A percentile compares a stretch with the other conserved stretches of the same genome.
phyloP scores from a whole-genome alignment of 2,797 vertebrate genomes.

The Acomys russatus region DNA sequence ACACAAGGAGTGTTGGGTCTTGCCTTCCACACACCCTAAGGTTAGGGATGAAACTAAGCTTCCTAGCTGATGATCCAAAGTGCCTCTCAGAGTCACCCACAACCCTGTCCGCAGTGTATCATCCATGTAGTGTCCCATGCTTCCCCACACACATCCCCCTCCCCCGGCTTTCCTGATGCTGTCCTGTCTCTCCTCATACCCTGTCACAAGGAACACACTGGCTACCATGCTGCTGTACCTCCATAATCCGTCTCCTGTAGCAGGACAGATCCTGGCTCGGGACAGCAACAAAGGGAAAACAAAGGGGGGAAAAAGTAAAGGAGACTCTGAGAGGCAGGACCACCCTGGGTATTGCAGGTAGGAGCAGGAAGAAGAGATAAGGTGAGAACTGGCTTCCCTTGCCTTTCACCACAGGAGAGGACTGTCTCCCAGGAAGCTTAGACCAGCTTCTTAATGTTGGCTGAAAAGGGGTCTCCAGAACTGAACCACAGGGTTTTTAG shows the following conservation, averaged over 20 bases:
- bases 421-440: neutral
- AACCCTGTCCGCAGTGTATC: neutral
- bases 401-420: neutral
- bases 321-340: neutral
- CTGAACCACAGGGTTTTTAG: neutral
- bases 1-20: neutral
- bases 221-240: neutral
- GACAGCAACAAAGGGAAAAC: neutral
- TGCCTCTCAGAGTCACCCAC: neutral
- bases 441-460: neutral
- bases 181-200: no score
- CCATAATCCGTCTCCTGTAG: neutral
- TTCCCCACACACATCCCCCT: neutral
- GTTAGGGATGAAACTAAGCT: slow-evolving; percentile 7
- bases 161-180: neutral
- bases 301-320: neutral
- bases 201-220: neutral
- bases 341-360: neutral
- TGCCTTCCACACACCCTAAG: neutral
- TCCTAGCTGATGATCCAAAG: neutral
- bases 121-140: neutral
- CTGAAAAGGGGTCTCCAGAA: neutral
- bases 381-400: no score
- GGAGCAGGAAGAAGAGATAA: neutral
- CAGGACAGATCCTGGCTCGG: neutral